phyloP scores from a whole-genome alignment of 2,888 invertebrate genomes.

The Agonum fuliginosum region DNA sequence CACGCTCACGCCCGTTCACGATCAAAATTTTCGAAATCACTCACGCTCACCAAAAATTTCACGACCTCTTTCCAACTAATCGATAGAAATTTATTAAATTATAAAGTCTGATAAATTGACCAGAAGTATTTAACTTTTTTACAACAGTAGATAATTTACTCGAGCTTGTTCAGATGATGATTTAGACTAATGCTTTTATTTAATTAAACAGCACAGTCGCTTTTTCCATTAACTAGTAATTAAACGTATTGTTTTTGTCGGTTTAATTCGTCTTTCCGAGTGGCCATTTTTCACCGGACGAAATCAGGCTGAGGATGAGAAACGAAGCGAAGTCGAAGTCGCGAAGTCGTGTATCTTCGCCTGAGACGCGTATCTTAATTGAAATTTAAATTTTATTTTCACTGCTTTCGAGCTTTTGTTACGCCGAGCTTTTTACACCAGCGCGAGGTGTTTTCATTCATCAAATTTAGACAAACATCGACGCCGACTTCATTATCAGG shows the following conservation, averaged over 20 bases:
- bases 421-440: background rate
- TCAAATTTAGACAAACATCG: background rate
- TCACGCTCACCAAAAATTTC: too few species aligned
- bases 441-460: background rate
- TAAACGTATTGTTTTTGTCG: slow-evolving; percentile 40
- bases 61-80: too few species aligned
- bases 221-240: slow-evolving; percentile 38
- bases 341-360: slow-evolving; percentile 16
- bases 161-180: background rate
- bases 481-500: too few species aligned
- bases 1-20: too few species aligned
- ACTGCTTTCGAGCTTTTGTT: background rate
- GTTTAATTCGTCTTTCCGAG: slow-evolving; percentile 24
- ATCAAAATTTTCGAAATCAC: too few species aligned
- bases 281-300: slow-evolving; percentile 28
- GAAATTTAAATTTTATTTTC: slow-evolving; percentile 17
- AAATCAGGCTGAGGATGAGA: slow-evolving; percentile 9
- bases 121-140: background rate
- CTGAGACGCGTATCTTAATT: slow-evolving; percentile 7
- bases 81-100: too few species aligned
- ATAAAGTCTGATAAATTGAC: slow-evolving; percentile 1
- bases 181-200: slow-evolving; percentile 4
- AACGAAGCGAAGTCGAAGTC: background rate
- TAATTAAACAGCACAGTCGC: background rate
- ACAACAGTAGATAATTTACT: background rate